These are phyloP conservation scores for Hypothenemus hampei DNA, from an alignment of 1,140 invertebrate species.

Conservation along the genomic window DNA sequence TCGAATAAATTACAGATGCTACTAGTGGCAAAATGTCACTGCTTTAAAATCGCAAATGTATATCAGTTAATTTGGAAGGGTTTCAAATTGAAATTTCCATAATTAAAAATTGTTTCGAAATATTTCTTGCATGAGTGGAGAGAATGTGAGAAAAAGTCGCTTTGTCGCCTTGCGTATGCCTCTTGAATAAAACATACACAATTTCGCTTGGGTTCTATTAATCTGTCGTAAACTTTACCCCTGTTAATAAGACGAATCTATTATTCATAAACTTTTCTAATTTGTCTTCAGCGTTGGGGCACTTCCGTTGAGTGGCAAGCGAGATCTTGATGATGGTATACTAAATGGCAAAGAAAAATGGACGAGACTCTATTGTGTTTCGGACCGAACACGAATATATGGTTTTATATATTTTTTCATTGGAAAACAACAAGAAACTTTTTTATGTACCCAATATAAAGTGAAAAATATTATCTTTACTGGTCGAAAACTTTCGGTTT, in stretches of 20 bases:
- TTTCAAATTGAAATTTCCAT: too few species aligned
- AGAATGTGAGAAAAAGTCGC: too few species aligned
- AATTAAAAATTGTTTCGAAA: too few species aligned
- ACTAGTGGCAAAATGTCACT: neutral
- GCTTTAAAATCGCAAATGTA: neutral
- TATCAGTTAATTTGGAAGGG: too few species aligned
- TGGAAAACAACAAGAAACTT: too few species aligned
- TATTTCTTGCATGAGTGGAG: too few species aligned
- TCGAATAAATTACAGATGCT: constrained; percentile 6
- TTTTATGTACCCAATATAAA: constrained; percentile 5
- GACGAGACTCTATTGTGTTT: too few species aligned
- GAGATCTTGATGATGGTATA: constrained; percentile 5
- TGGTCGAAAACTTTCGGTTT: neutral
- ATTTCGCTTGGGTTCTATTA: constrained; percentile 26
- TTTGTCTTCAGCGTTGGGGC: constrained; percentile 12
- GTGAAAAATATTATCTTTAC: neutral
- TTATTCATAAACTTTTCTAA: constrained; percentile 30
- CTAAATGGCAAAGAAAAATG: neutral
- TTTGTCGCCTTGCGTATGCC: neutral
- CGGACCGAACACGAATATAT: too few species aligned
- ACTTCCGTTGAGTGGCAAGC: constrained; percentile 6
- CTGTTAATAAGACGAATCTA: constrained; percentile 30
- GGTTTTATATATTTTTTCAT: too few species aligned
- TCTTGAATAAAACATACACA: constrained; percentile 28
- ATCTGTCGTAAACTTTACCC: constrained; percentile 16